These are phyloP conservation scores for Notothenia rossii DNA, from an alignment of 2,113 vertebrate species.

Conservation along the genomic window DNA sequence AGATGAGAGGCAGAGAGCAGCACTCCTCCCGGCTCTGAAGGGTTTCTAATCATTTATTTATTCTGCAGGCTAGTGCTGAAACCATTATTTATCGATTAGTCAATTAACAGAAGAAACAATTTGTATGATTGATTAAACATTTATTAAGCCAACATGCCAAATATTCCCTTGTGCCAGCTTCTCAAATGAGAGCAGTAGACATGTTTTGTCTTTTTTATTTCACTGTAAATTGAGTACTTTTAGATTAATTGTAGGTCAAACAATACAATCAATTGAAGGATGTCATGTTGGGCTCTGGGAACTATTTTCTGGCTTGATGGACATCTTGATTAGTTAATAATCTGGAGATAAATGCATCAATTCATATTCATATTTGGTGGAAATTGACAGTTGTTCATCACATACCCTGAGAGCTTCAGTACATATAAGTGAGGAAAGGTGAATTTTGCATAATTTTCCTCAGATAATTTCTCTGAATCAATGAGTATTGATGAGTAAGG, in stretches of 20 bases:
- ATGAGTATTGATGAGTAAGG: neutral
- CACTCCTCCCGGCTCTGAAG: neutral
- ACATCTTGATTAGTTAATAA: constrained; percentile 6
- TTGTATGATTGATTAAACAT: neutral
- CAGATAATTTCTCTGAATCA: constrained; percentile 21
- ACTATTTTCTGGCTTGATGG: neutral
- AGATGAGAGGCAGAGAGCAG: neutral
- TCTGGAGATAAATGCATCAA: neutral
- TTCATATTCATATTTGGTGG: constrained; percentile 4
- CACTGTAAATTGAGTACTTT: neutral
- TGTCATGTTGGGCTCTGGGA: neutral
- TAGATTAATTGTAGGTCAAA: neutral
- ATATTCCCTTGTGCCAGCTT: neutral
- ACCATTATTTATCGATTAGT: neutral
- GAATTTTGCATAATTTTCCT: constrained; percentile 4
- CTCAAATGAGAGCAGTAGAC: neutral
- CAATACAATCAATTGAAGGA: neutral
- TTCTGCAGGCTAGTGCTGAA: neutral
- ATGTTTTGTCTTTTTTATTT: neutral
- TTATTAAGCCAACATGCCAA: neutral
- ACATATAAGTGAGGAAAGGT: neutral
- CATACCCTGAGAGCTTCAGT: neutral
- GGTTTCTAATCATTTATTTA: constrained; percentile 19
- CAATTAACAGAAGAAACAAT: neutral
- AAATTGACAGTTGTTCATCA: constrained; percentile 7